Evolutionary conservation across 2,113 vertebrate genomes (phyloP).

Genomic region (Lophura nycthemera): DNA sequence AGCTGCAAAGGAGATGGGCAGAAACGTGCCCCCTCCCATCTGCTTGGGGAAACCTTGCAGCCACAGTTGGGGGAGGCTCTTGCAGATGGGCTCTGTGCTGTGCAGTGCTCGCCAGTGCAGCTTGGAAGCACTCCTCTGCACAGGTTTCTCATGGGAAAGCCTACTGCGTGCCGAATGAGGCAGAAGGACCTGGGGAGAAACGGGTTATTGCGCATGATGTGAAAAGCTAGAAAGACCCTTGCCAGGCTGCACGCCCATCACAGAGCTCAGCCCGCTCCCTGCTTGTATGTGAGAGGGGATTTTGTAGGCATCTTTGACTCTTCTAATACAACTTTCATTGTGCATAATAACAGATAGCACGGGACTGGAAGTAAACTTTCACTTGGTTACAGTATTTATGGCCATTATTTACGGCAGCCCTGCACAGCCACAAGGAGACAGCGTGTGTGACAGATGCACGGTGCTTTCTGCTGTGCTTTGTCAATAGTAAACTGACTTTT

Average conservation of each 20-base stretch:
- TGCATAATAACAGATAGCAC: background rate
- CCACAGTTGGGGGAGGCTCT: background rate
- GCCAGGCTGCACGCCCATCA: background rate
- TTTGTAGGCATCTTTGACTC: background rate
- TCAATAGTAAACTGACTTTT: background rate
- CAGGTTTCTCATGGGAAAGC: background rate
- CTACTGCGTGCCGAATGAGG: accelerated
- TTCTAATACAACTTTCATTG: background rate
- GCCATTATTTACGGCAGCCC: background rate
- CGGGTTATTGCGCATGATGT: accelerated
- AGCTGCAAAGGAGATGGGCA: background rate
- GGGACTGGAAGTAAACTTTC: background rate
- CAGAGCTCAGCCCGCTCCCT: background rate
- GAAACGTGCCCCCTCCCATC: background rate
- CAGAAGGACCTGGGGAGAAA: background rate
- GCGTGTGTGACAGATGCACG: slow-evolving; percentile 18
- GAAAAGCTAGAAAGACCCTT: background rate
- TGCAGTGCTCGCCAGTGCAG: accelerated
- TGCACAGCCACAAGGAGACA: background rate
- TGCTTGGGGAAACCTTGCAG: background rate
- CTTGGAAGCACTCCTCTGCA: background rate
- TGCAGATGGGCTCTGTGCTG: background rate
- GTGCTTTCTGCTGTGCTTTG: background rate
- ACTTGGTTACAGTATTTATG: background rate
- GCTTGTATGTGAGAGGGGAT: background rate